Evolutionary conservation across 2,797 vertebrate genomes (phyloP), one percentile per base, ranked within the genome.

Genomic region (Liasis olivaceus): DNA sequence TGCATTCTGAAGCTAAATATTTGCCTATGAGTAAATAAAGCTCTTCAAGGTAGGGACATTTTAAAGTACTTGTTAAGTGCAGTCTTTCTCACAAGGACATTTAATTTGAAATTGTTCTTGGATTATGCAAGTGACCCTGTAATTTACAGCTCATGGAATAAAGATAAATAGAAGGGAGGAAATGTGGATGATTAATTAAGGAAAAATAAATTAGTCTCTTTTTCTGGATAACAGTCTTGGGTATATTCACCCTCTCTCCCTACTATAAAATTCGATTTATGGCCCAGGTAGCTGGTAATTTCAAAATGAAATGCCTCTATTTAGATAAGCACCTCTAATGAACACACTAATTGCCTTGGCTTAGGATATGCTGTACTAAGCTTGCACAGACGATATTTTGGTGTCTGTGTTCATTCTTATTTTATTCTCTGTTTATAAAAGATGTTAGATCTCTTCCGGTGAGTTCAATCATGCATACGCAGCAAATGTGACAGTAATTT

Each of bases 121-220:
- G 94, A 90, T 90, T 91, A 77, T 63, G 91, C 94, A 94, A 93
- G 95, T 95, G 93, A 95, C 94, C 95, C 93, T 56, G 91, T 85
- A 90, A 93, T 95, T 94, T 85, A 94, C 93, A 95, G 91, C 93
- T 96, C 94, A 62, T 77, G 90, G 93, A 89, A 31, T 56, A 4
- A 90, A 63, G 77, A 92, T 89, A 54, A 95, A 91, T 84, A 95
- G 86, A 91, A 91, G 91, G 94, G 93, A 95, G 91, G 93, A 94
- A 92, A 94, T 4, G 54, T n/a, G 87, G 93, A 92, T 72, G 93
- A 96, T 95, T 96, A 95, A 97, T 96, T 96, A 95, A 92, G 91
- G 90, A 88, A 42, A 90, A 95, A 92, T 64, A 93, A 95, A 96
- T 94, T 54, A 95, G 93, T 56, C 89, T 94, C 42, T 1, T 88